Conservation (phyloP, 1,140 invertebrate species). For the Gonioctena quinquepunctata region DNA sequence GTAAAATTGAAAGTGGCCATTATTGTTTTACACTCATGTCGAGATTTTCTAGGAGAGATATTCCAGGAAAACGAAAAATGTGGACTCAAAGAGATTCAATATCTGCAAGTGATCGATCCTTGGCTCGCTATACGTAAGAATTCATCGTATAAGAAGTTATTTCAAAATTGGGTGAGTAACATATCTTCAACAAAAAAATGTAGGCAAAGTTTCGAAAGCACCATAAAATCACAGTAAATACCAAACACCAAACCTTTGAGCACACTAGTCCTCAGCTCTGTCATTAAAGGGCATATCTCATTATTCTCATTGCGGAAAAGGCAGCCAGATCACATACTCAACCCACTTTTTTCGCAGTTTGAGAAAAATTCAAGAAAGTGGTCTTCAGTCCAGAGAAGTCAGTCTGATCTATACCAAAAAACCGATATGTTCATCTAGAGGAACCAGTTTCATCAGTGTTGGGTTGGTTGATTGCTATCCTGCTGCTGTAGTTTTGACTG, state of each 20-base stretch:
- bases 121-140: slow-evolving; percentile 63
- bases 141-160: slow-evolving; percentile 65
- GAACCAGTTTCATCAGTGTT: slow-evolving; percentile 50
- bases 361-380: slow-evolving; percentile 63
- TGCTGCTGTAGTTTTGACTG: slow-evolving; percentile 37
- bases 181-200: neutral
- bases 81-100: slow-evolving; percentile 66
- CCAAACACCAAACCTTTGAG: no score
- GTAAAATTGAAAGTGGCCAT: no score
- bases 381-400: slow-evolving; percentile 62
- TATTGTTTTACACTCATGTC: no score
- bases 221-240: no score
- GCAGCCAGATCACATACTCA: no score
- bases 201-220: no score
- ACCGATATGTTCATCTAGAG: slow-evolving; percentile 58
- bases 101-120: slow-evolving; percentile 63
- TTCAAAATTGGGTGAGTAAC: slow-evolving; percentile 62
- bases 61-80: slow-evolving; percentile 71
- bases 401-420: slow-evolving; percentile 63
- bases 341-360: slow-evolving; percentile 54
- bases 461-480: slow-evolving; percentile 50
- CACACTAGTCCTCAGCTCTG: no score
- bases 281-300: no score
- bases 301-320: no score
- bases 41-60: slow-evolving; percentile 57